A percentile compares a stretch with the other conserved stretches of the same genome.
These are phyloP conservation scores for Coranthus polyacanthus DNA, from an alignment of 2,797 vertebrate species.

Conservation along the genomic window DNA sequence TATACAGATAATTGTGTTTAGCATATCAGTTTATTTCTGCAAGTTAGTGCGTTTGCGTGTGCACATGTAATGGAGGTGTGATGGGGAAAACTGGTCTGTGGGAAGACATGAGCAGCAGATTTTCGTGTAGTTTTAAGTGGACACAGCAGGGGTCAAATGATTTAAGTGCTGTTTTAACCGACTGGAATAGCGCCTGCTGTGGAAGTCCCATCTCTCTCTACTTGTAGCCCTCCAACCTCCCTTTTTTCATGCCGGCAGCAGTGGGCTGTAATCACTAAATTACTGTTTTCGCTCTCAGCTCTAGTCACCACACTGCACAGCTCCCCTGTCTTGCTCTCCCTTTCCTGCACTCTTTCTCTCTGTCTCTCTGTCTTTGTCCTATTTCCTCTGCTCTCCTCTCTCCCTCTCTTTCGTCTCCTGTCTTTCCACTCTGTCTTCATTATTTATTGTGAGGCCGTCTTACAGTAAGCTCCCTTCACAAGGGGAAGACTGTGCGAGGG, in stretches of 20 bases:
- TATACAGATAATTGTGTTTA: too few relatives aligned
- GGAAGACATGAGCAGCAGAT: constrained; percentile 4
- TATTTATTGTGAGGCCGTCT: constrained; percentile 69
- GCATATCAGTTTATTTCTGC: background rate
- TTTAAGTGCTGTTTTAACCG: constrained; percentile 77
- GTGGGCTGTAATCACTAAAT: constrained; percentile 85
- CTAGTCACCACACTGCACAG: constrained; percentile 71
- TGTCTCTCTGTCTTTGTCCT: constrained; percentile 60
- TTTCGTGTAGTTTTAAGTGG: constrained; percentile 45
- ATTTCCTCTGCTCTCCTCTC: constrained; percentile 49
- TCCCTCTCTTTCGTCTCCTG: constrained; percentile 23
- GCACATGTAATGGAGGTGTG: background rate
- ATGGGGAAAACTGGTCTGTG: background rate
- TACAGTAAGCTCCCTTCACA: constrained; percentile 71
- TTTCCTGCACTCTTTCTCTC: constrained; percentile 31
- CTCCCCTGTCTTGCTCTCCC: constrained; percentile 45
- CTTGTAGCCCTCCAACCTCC: constrained; percentile 26
- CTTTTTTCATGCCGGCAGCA: constrained; percentile 68
- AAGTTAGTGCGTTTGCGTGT: constrained; percentile 1
- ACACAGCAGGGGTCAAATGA: constrained; percentile 60
- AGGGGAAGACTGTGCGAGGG: constrained; percentile 38
- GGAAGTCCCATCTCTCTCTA: constrained; percentile 53
- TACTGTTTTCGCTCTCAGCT: constrained; percentile 83
- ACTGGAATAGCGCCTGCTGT: constrained; percentile 68
- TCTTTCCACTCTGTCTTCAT: constrained; percentile 61